A percentile compares a stretch with the other conserved stretches of the same genome.
phyloP scores from a whole-genome alignment of 2,888 invertebrate species.

The Pilophorus perplexus region DNA sequence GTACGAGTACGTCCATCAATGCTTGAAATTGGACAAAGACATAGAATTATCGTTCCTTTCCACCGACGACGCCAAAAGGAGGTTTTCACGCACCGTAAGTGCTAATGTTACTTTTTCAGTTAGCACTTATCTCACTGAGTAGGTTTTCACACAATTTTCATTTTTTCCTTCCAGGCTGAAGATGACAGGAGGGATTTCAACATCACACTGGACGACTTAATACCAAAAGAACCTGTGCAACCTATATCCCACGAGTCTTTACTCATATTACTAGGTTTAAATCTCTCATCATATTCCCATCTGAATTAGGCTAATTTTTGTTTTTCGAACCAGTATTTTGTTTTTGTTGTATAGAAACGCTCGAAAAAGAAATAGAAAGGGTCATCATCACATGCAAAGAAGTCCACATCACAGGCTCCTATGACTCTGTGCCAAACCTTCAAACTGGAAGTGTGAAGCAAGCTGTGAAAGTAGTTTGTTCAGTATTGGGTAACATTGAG shows the following conservation, averaged over 20 bases:
- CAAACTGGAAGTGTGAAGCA: conserved; percentile 77
- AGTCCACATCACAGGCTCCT: conserved; percentile 55
- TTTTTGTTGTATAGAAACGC: conserved; percentile 61
- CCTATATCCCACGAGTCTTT: conserved; percentile 78
- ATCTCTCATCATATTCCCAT: background rate
- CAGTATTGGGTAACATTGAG: conserved; percentile 83
- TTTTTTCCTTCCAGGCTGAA: conserved; percentile 55
- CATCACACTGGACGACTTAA: conserved; percentile 71
- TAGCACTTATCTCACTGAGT: too few species aligned
- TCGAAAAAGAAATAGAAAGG: conserved; percentile 77
- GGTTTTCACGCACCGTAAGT: conserved; percentile 42
- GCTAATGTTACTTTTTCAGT: too few species aligned
- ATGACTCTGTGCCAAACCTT: conserved; percentile 52
- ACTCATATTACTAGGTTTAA: conserved; percentile 79
- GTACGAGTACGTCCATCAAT: conserved; percentile 90
- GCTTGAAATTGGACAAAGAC: conserved; percentile 88
- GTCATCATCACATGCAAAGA: conserved; percentile 64
- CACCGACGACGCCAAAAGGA: conserved; percentile 16
- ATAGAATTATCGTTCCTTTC: conserved; percentile 60
- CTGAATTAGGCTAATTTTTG: background rate
- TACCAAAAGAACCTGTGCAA: conserved; percentile 71
- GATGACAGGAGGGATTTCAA: conserved; percentile 78
- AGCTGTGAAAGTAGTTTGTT: conserved; percentile 88
- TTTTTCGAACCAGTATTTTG: background rate
- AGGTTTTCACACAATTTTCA: conserved; percentile 25